Evolutionary conservation across 1,140 invertebrate species (phyloP), one percentile per base, ranked within the genome.

Genomic region (Oryzaephilus surinamensis): DNA sequence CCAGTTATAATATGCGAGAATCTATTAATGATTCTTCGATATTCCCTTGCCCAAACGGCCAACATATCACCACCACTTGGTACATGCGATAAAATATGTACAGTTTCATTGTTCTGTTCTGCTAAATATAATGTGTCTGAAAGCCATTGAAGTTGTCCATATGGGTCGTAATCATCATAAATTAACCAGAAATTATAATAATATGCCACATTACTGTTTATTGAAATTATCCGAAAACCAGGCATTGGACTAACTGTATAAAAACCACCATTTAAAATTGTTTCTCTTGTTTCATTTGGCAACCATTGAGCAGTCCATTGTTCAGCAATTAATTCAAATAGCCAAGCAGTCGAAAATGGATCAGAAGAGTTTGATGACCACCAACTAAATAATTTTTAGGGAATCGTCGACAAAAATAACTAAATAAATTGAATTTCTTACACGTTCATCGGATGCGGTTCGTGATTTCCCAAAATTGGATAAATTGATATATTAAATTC

Each of bases 401-500:
- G 23, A n/a, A 15, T 18, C 12, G 20, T 32, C 10, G 20, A 21
- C 8, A 34, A 37, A 38, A 15, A 32, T 19, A 65, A n/a, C n/a
- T n/a, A n/a, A n/a, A n/a, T n/a, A n/a, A n/a, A n/a, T n/a, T n/a
- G n/a, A n/a, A n/a, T n/a, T n/a, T n/a, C 72, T 74, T 67, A 88
- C 81, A 79, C 73, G 64, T 94, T 91, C 4, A 85, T 67, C 3
- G 90, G 90, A 63, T 85, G 76, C 24, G 84, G 72, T 63, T 96
- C 91, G 51, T 96, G 91, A 58, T 96, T 96, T 27, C 89, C 90
- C 27, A 95, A 61, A 30, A 78, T 70, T 2, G 81, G 76, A 56
- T 76, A 79, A 2, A 94, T 67, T 1, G 71, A 65, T 15, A 71
- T 75, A 29, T 77, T 65, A 43, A 88, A 81, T 17, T 69, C 69